A percentile compares a stretch with the other conserved stretches of the same genome.
phyloP scores from a whole-genome alignment of 2,797 vertebrate genomes.

The Austrolebias charrua region DNA sequence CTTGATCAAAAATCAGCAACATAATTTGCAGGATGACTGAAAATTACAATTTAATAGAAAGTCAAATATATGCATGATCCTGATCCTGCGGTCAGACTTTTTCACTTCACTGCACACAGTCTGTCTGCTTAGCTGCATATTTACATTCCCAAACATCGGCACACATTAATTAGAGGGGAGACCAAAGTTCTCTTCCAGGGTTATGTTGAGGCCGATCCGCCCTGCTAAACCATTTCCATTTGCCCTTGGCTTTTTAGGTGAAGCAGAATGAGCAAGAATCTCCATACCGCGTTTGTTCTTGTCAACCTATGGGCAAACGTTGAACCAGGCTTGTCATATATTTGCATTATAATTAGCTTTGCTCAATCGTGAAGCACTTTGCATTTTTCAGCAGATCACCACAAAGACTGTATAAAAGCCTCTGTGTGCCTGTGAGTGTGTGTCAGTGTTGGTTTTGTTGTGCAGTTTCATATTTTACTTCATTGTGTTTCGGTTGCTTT shows the following conservation, averaged over 20 bases:
- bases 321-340: slow-evolving; percentile 63
- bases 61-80: slow-evolving; percentile 49
- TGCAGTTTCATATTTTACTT: slow-evolving; percentile 35
- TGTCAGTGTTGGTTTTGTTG: slow-evolving; percentile 22
- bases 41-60: slow-evolving; percentile 39
- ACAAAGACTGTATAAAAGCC: slow-evolving; percentile 20
- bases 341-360: slow-evolving; percentile 76
- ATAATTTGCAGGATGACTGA: slow-evolving; percentile 15
- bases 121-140: slow-evolving; percentile 57
- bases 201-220: slow-evolving; percentile 57
- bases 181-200: slow-evolving; percentile 64
- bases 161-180: slow-evolving; percentile 73
- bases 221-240: slow-evolving; percentile 73
- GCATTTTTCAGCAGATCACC: slow-evolving; percentile 37
- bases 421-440: slow-evolving; percentile 17
- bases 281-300: slow-evolving; percentile 74
- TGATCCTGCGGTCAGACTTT: slow-evolving; percentile 37
- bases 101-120: slow-evolving; percentile 50
- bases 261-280: slow-evolving; percentile 62
- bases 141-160: slow-evolving; percentile 62
- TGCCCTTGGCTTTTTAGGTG: slow-evolving; percentile 72
- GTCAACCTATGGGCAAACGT: slow-evolving; percentile 73
- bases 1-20: slow-evolving; percentile 28
- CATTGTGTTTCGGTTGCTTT: slow-evolving; percentile 18
- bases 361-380: slow-evolving; percentile 47